Percentiles rank a stretch among this genome's conserved stretches.
Conservation (phyloP, 2,797 vertebrate species). For the Centropyge bicolor region DNA sequence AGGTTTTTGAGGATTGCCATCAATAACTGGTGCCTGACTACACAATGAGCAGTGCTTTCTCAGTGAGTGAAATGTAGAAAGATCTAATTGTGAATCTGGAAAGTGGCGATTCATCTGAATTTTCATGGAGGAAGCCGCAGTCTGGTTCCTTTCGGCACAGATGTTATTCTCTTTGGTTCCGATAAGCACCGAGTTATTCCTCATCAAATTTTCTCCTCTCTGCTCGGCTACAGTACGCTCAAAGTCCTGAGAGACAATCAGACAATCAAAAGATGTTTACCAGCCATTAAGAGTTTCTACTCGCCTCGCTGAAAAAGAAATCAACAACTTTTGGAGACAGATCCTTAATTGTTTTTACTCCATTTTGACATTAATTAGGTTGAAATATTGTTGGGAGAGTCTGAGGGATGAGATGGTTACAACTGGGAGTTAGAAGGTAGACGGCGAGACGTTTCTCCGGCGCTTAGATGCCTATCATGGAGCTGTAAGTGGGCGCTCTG, state of each 20-base stretch:
- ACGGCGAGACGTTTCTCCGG: slow-evolving; percentile 47
- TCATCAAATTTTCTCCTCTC: slow-evolving; percentile 48
- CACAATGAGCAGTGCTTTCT: background rate
- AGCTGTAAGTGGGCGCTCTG: slow-evolving; percentile 44
- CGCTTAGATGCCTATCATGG: slow-evolving; percentile 58
- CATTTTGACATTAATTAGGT: slow-evolving; percentile 74
- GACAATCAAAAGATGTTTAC: slow-evolving; percentile 73
- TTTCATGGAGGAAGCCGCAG: slow-evolving; percentile 41
- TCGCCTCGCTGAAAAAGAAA: slow-evolving; percentile 40
- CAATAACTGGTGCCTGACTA: slow-evolving; percentile 20
- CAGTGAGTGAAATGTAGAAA: slow-evolving; percentile 16
- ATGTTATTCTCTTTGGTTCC: slow-evolving; percentile 67
- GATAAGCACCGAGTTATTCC: slow-evolving; percentile 43
- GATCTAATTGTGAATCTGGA: slow-evolving; percentile 47
- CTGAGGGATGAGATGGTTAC: slow-evolving; percentile 29
- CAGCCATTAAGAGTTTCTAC: slow-evolving; percentile 49
- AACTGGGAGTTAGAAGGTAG: slow-evolving; percentile 54
- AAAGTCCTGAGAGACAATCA: slow-evolving; percentile 63
- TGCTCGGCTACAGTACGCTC: slow-evolving; percentile 23
- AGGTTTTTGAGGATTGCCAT: background rate
- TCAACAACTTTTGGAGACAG: slow-evolving; percentile 45
- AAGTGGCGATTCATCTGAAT: slow-evolving; percentile 57
- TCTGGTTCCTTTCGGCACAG: slow-evolving; percentile 57
- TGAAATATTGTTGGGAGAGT: slow-evolving; percentile 38
- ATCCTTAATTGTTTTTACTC: slow-evolving; percentile 63